Percentiles rank a stretch among this genome's conserved stretches.
Evolutionary conservation across 2,888 invertebrate species (phyloP).

Genomic region (Horisme vitalbata): DNA sequence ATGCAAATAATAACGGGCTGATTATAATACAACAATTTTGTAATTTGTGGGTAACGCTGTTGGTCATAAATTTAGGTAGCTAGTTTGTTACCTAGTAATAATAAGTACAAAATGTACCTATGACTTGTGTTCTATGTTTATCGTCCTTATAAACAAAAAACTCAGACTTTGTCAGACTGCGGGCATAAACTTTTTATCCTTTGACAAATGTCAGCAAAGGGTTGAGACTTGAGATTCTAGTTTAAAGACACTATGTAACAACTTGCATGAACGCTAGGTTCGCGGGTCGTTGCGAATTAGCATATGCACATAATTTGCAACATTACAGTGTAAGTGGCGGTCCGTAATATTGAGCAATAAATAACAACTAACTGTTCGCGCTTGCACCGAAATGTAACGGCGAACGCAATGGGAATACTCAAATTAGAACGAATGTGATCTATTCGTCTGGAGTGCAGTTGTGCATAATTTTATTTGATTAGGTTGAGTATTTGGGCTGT

Average conservation of each 20-base stretch:
- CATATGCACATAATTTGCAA: slow-evolving; percentile 56
- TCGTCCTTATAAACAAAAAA: no score
- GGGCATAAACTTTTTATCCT: no score
- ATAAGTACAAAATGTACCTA: no score
- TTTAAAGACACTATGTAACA: slow-evolving; percentile 7
- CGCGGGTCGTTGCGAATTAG: slow-evolving; percentile 45
- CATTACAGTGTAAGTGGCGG: slow-evolving; percentile 49
- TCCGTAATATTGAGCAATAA: slow-evolving; percentile 52
- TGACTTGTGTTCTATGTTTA: no score
- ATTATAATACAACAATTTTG: no score
- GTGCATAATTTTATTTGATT: slow-evolving; percentile 35
- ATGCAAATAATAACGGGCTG: no score
- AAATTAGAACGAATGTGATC: slow-evolving; percentile 55
- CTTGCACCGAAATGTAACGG: slow-evolving; percentile 39
- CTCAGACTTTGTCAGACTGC: no score
- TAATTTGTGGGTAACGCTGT: no score
- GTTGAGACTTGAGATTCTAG: slow-evolving; percentile 1
- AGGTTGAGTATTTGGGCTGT: slow-evolving; percentile 10
- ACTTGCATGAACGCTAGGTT: slow-evolving; percentile 30
- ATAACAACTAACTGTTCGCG: slow-evolving; percentile 49
- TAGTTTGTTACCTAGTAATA: no score
- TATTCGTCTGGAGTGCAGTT: slow-evolving; percentile 27
- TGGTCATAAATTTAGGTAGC: no score
- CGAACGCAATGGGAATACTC: slow-evolving; percentile 32
- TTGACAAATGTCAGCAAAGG: no score